phyloP scores from a whole-genome alignment of 1,140 invertebrate species.

The Bombyx mandarina region DNA sequence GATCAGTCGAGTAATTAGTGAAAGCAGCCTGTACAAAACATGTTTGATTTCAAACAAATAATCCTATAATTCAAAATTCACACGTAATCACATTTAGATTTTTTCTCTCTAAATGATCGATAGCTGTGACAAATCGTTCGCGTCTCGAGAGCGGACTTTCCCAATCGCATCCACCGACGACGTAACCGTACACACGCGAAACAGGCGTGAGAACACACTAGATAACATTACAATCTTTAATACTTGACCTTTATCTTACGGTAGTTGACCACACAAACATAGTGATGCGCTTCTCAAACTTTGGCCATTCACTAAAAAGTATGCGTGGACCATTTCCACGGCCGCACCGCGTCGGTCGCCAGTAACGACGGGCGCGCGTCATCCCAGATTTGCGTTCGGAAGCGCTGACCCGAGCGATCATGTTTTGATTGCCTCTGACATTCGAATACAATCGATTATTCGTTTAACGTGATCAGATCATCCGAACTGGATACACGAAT shows the following conservation, averaged over 20 bases:
- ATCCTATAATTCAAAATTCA: conserved; percentile 13
- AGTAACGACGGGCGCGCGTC: conserved; percentile 41
- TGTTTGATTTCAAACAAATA: too few relatives aligned
- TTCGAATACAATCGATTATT: conserved; percentile 66
- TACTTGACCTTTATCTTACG: conserved; percentile 38
- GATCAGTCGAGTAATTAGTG: too few relatives aligned
- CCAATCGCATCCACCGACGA: conserved; percentile 19
- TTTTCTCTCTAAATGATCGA: conserved; percentile 10
- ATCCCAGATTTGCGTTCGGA: conserved; percentile 50
- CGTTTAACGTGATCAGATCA: conserved; percentile 50
- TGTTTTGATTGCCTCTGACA: conserved; percentile 66
- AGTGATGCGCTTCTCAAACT: background rate
- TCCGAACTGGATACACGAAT: conserved; percentile 8
- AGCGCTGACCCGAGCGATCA: conserved; percentile 55
- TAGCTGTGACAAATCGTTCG: conserved; percentile 28
- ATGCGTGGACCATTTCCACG: background rate
- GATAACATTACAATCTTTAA: conserved; percentile 39
- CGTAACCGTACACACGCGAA: conserved; percentile 32
- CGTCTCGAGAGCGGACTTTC: conserved; percentile 23
- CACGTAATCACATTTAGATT: conserved; percentile 9
- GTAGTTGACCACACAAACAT: conserved; percentile 7
- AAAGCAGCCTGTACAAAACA: too few relatives aligned
- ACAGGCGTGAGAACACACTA: conserved; percentile 47
- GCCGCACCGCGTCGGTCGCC: background rate
- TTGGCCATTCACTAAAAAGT: background rate